Base-by-base conservation (phyloP, 2,888 invertebrate species). In the Tenthredo scrophulariae region DNA sequence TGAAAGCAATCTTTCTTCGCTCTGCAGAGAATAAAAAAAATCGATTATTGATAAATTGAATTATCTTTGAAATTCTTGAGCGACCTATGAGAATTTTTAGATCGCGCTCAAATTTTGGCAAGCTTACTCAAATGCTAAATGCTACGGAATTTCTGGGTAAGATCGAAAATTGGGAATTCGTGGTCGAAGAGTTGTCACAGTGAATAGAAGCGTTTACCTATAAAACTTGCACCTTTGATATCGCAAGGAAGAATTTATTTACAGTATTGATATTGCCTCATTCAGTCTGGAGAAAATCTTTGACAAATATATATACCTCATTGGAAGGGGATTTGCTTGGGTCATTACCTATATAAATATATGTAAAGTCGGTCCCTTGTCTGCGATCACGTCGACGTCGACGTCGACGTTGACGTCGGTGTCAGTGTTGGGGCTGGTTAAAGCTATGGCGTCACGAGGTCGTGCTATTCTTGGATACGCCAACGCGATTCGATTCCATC, bases 401-500 rank as follows among this genome's bases (percentile, higher is more conserved):
- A 29, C 65, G 33, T 72, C 22, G 40, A 33, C 6, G 67, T 72
- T 18, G 40, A 2, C 22, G 40, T 50, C n/a, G 33, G n/a, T 33
- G 77, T 77, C 77, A 10, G 29, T 1, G 50, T 54, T n/a, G 50
- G 77, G 29, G 77, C 22, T 77, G 9, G 77, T 77, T 77, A 88
- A 88, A 88, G 87, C 86, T 22, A 88, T 91, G 91, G 91, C 91
- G 91, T 91, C 91, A 91, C 88, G 88, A 88, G 87, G 90, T 43
- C 40, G 72, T 40, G 18, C 77, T 77, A 77, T 77, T 77, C 54
- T 33, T 15, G 29, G 77, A 50, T 33, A 77, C 77, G 77, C 50
- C 77, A 33, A 77, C 77, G 77, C 77, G 54, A 50, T 77, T 54
- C 54, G 18, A 54, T 77, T 74, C 72, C 26, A 6, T 15, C 29